Evolutionary conservation across 2,888 invertebrate genomes (phyloP).

Genomic region (Hipparchia semele): DNA sequence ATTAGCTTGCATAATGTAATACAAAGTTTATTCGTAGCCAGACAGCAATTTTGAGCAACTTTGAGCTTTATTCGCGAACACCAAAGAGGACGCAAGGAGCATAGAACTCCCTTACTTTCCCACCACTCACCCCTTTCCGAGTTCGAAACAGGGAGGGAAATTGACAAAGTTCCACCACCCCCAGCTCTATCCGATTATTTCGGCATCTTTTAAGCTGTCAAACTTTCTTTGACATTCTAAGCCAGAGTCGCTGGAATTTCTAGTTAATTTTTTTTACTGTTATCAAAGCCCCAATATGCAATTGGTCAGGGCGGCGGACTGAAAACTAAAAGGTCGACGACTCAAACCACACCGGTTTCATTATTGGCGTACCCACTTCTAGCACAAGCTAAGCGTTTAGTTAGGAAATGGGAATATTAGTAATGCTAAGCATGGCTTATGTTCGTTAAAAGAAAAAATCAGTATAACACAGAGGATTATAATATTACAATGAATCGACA

Average conservation of each 20-base stretch:
- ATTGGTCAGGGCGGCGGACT: too few relatives aligned
- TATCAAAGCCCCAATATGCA: neutral
- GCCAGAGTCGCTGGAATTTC: slow-evolving; percentile 42
- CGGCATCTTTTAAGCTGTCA: slow-evolving; percentile 61
- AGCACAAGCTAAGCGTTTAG: too few relatives aligned
- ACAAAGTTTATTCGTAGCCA: slow-evolving; percentile 80
- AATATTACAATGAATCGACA: too few relatives aligned
- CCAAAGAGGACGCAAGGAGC: slow-evolving; percentile 61
- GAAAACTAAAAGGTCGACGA: too few relatives aligned
- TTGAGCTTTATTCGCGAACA: slow-evolving; percentile 78
- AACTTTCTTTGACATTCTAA: slow-evolving; percentile 59
- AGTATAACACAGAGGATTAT: too few relatives aligned
- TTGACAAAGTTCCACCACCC: slow-evolving; percentile 69
- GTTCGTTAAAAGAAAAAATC: too few relatives aligned
- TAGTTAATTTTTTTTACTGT: neutral
- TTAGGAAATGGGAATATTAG: too few relatives aligned
- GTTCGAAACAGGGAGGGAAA: slow-evolving; percentile 62
- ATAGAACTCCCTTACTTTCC: slow-evolving; percentile 43
- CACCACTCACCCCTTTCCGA: slow-evolving; percentile 61
- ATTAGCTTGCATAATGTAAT: slow-evolving; percentile 79
- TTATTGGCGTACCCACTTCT: too few relatives aligned
- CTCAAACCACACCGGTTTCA: too few relatives aligned
- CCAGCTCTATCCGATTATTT: slow-evolving; percentile 67
- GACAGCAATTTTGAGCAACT: slow-evolving; percentile 79
- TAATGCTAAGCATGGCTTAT: too few relatives aligned